A percentile compares a stretch with the other conserved stretches of the same genome.
Conservation (phyloP, 2,888 invertebrate genomes). For the Barypeithes pellucidus region DNA sequence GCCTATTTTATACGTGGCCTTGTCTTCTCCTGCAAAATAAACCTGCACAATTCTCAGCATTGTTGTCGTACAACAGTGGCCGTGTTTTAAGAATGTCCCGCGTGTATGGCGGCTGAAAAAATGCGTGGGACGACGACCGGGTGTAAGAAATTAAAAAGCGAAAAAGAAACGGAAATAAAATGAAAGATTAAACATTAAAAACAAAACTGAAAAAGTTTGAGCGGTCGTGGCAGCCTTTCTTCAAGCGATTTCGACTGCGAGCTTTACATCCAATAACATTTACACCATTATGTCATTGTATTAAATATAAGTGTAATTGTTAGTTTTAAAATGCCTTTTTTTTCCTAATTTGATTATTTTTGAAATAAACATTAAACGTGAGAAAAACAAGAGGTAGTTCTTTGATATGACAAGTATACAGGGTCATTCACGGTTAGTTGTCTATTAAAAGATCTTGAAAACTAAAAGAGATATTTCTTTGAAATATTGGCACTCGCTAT, state of each 20-base stretch:
- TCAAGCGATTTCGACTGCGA: conserved; percentile 12
- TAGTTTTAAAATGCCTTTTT: too few relatives aligned
- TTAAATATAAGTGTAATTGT: too few relatives aligned
- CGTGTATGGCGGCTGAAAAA: conserved; percentile 36
- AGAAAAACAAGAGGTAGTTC: too few relatives aligned
- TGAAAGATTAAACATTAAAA: conserved; percentile 17
- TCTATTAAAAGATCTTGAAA: too few relatives aligned
- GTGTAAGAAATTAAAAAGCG: conserved; percentile 37
- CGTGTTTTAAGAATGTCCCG: conserved; percentile 46
- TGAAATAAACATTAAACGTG: too few relatives aligned
- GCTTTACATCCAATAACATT: too few relatives aligned
- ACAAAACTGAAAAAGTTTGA: conserved; percentile 12
- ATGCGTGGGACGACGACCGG: conserved; percentile 41
- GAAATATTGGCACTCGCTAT: too few relatives aligned
- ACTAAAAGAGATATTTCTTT: too few relatives aligned
- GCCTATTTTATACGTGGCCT: neutral
- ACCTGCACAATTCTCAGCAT: conserved; percentile 38
- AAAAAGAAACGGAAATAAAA: conserved; percentile 11
- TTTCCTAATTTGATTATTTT: too few relatives aligned
- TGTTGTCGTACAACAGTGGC: conserved; percentile 47
- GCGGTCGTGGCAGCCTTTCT: conserved; percentile 4
- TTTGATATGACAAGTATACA: too few relatives aligned
- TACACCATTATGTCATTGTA: too few relatives aligned
- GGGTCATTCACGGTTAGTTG: too few relatives aligned
- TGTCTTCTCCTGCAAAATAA: conserved; percentile 26